A percentile compares a stretch with the other conserved stretches of the same genome.
phyloP scores from a whole-genome alignment of 2,113 vertebrate species.

The Hydropotes inermis region DNA sequence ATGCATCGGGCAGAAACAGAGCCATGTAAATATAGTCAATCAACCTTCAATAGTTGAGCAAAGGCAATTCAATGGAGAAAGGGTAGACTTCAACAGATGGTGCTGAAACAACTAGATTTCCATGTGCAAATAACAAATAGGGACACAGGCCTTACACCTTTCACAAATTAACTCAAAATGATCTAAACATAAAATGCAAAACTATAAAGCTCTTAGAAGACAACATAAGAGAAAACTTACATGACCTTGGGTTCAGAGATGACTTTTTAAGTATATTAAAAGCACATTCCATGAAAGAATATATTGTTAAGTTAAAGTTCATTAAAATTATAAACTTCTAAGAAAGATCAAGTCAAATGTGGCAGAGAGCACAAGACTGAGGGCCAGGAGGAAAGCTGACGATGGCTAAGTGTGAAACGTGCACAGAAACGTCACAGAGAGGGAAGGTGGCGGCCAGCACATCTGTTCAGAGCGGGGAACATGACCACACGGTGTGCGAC shows the following conservation, averaged over 20 bases:
- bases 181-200: not conserved
- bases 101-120: not conserved
- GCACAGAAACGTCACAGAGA: not conserved
- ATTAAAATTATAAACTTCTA: not conserved
- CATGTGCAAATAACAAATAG: not conserved
- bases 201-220: not conserved
- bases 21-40: not conserved
- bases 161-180: not conserved
- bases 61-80: not conserved
- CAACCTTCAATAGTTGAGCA: not conserved
- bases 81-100: not conserved
- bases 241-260: not conserved
- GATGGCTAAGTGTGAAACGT: not conserved
- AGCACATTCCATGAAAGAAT: not conserved
- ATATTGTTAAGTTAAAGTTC: not conserved
- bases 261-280: not conserved
- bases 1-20: not conserved
- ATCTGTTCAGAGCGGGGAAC: not conserved
- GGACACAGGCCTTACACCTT: not conserved
- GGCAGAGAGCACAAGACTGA: not conserved
- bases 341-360: not conserved
- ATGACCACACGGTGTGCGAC: accelerated
- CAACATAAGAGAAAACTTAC: not conserved
- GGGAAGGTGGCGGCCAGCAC: accelerated
- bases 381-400: not conserved